phyloP scores from a whole-genome alignment of 1,140 invertebrate genomes.

The Drosophila sp. region DNA sequence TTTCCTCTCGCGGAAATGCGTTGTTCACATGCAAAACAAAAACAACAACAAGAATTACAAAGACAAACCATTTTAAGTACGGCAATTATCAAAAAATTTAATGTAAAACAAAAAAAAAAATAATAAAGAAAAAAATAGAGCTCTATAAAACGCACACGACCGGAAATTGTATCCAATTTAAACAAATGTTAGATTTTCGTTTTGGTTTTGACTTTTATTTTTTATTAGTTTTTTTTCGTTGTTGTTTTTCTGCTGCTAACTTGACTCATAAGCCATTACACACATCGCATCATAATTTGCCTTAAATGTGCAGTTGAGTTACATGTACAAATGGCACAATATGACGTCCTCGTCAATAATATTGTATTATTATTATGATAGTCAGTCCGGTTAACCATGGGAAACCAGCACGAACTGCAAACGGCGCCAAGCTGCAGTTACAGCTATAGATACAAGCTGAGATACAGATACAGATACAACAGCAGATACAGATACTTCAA shows the following conservation, averaged over 20 bases:
- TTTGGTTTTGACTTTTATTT: conserved; percentile 46
- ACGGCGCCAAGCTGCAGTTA: conserved; percentile 21
- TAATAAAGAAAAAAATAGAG: conserved; percentile 13
- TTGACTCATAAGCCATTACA: conserved; percentile 30
- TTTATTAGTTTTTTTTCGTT: conserved; percentile 45
- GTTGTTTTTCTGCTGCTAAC: conserved; percentile 26
- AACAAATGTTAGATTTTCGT: conserved; percentile 49
- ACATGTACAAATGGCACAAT: conserved; percentile 54
- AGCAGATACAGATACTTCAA: neutral
- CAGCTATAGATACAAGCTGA: conserved; percentile 8
- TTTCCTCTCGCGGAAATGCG: conserved; percentile 75
- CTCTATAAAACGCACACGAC: conserved; percentile 73
- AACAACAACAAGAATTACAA: conserved; percentile 31
- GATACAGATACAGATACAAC: conserved; percentile 14
- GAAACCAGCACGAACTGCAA: conserved; percentile 31
- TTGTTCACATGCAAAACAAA: conserved; percentile 72
- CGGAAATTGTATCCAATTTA: conserved; percentile 81
- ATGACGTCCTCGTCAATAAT: conserved; percentile 36
- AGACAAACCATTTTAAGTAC: conserved; percentile 68
- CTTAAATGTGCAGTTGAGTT: conserved; percentile 59
- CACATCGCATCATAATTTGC: conserved; percentile 49
- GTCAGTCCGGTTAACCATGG: conserved; percentile 26
- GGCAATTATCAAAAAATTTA: conserved; percentile 70
- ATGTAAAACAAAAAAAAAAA: conserved; percentile 61
- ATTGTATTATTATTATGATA: neutral